phyloP scores from a whole-genome alignment of 2,113 vertebrate species.

The Plecotus auritus region DNA sequence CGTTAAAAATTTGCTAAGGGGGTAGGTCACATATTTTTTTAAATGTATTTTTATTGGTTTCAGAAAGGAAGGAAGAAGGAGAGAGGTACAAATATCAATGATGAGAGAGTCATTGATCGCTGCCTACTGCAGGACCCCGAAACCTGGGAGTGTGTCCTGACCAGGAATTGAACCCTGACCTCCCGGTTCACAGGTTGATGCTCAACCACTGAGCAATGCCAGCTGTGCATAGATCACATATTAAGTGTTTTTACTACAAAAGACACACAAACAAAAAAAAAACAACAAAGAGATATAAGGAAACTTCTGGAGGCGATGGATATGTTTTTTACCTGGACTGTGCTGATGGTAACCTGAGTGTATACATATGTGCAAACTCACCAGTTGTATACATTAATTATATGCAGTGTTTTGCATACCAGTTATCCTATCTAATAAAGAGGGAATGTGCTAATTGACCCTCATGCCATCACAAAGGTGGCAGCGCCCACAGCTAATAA shows the following conservation, averaged over 20 bases:
- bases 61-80: too few relatives aligned
- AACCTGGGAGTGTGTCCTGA: too few relatives aligned
- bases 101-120: too few relatives aligned
- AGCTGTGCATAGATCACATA: neutral
- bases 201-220: too few relatives aligned
- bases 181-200: too few relatives aligned
- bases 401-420: neutral
- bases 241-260: neutral
- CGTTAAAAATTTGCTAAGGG: neutral
- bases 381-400: neutral
- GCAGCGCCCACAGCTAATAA: too few relatives aligned
- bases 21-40: neutral
- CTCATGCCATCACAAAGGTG: too few relatives aligned
- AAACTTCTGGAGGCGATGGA: neutral
- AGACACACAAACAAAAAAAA: neutral
- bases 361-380: neutral
- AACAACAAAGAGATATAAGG: neutral
- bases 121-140: too few relatives aligned
- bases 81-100: too few relatives aligned
- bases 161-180: too few relatives aligned
- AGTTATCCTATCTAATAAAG: neutral
- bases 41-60: too few relatives aligned
- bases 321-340: neutral
- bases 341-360: neutral
- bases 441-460: too few relatives aligned